Conservation (phyloP, 1,140 invertebrate species). For the Conus ventricosus region DNA sequence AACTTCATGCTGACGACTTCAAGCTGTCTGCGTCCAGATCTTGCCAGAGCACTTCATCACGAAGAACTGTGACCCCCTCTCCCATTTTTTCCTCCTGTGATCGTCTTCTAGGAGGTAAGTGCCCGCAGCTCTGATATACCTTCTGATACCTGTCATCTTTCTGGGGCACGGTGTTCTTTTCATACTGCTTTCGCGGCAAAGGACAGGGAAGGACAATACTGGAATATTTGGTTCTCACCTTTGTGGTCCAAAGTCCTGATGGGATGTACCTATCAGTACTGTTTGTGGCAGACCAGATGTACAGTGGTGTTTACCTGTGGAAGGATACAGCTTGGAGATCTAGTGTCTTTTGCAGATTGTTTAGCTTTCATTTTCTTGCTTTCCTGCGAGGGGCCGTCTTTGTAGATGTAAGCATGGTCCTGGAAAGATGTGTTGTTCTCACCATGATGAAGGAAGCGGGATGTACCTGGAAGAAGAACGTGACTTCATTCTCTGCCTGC, state of each 20-base stretch:
- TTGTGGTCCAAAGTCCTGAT: constrained; percentile 53
- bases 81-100: constrained; percentile 48
- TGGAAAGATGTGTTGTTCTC: constrained; percentile 30
- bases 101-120: constrained; percentile 25
- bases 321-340: constrained; percentile 49
- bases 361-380: constrained; percentile 35
- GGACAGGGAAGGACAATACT: neutral
- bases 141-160: constrained; percentile 37
- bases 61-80: constrained; percentile 32
- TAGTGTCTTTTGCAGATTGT: constrained; percentile 46
- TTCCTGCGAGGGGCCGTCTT: constrained; percentile 9
- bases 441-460: neutral
- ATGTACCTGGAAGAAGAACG: neutral
- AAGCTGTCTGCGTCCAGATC: constrained; percentile 42
- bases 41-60: constrained; percentile 24
- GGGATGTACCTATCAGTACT: constrained; percentile 39
- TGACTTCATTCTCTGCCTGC: too few relatives aligned
- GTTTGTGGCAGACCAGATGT: constrained; percentile 47
- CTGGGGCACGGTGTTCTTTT: constrained; percentile 48
- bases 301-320: constrained; percentile 40
- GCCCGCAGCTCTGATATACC: constrained; percentile 32
- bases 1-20: constrained; percentile 40
- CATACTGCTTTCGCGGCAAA: constrained; percentile 14
- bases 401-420: constrained; percentile 48
- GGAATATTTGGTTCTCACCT: constrained; percentile 49